phyloP scores from a whole-genome alignment of 2,888 invertebrate genomes.

The Automeris io region DNA sequence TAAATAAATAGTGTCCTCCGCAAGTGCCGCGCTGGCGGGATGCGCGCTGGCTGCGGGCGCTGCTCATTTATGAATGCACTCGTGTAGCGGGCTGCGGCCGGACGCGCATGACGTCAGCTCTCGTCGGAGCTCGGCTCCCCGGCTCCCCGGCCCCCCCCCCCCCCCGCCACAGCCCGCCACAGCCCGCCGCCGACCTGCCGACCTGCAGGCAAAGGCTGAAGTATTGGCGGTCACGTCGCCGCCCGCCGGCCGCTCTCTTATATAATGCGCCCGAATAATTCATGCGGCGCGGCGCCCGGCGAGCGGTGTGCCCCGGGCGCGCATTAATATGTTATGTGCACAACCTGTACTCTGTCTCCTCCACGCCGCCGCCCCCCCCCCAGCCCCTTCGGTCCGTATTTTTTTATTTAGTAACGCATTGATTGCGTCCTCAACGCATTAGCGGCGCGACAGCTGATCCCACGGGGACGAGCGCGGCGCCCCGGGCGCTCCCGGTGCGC shows the following conservation, averaged over 20 bases:
- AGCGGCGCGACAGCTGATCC: too few species aligned
- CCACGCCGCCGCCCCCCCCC: background rate
- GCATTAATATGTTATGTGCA: constrained; percentile 13
- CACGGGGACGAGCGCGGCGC: background rate
- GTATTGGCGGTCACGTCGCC: background rate
- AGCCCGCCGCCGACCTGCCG: background rate
- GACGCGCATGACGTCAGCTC: too few species aligned
- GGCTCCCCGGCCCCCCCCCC: background rate
- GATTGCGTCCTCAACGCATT: too few species aligned
- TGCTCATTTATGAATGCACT: too few species aligned
- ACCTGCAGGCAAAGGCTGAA: too few species aligned
- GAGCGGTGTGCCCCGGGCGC: constrained; percentile 18
- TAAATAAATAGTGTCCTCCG: too few species aligned
- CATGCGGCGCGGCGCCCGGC: too few species aligned
- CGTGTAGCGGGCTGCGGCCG: too few species aligned
- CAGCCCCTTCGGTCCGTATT: background rate
- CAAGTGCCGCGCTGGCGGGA: too few species aligned
- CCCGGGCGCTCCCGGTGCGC: too few species aligned
- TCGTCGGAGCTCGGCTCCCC: too few species aligned
- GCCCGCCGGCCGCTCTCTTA: constrained; percentile 11
- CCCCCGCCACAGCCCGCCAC: background rate
- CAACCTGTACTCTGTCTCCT: constrained; percentile 1
- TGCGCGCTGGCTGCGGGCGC: too few species aligned
- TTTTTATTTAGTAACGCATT: background rate
- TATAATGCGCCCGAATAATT: constrained; percentile 40